Conservation (phyloP, 2,113 vertebrate species). For the Pedionomus torquatus region DNA sequence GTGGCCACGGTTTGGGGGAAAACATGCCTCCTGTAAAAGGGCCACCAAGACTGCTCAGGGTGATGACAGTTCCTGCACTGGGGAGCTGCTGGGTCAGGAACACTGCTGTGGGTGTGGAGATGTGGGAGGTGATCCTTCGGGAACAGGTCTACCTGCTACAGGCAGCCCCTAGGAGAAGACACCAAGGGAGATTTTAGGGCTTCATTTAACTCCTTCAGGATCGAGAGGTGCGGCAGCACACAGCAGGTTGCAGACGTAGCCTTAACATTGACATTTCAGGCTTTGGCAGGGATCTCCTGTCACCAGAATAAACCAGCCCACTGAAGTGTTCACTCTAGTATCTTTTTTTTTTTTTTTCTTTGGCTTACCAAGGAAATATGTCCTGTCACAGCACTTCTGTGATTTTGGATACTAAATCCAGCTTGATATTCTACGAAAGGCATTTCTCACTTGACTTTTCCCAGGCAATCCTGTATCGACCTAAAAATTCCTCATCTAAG, state of each 20-base stretch:
- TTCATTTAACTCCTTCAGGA: not conserved
- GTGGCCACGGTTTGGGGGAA: rapidly evolving
- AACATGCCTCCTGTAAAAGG: rapidly evolving
- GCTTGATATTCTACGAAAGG: not conserved
- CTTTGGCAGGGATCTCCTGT: not conserved
- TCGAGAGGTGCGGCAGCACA: not conserved
- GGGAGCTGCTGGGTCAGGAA: not conserved
- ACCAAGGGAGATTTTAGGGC: not conserved
- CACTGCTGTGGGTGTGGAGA: not conserved
- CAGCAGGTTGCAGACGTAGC: not conserved
- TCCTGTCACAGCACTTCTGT: not conserved
- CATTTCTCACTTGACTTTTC: conserved; percentile 29
- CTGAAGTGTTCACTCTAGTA: not conserved
- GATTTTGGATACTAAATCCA: not conserved
- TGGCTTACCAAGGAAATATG: not conserved
- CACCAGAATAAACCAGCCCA: not conserved
- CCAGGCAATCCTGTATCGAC: not conserved
- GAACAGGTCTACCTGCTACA: not conserved
- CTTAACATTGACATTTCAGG: rapidly evolving
- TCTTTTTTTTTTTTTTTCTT: not conserved
- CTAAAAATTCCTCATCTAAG: conserved; percentile 3
- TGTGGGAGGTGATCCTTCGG: not conserved
- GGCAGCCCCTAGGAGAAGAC: not conserved
- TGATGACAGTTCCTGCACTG: rapidly evolving
- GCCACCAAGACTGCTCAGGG: not conserved